Percentiles rank a stretch among this genome's conserved stretches.
phyloP scores from a whole-genome alignment of 1,140 invertebrate genomes.

The Aethina tumida region DNA sequence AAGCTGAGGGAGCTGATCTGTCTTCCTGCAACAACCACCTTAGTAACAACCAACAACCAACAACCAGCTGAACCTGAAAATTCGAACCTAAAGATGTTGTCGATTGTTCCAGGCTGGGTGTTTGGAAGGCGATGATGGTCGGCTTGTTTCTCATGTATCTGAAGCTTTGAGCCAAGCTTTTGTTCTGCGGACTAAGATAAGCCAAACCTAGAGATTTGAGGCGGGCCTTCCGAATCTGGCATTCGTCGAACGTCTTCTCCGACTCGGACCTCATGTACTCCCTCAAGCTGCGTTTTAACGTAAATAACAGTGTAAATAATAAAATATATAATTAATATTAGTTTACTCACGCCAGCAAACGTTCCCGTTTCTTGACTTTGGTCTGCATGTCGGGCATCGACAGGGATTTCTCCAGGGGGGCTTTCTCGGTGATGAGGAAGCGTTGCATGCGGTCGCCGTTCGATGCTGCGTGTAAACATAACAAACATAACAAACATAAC shows the following conservation, averaged over 20 bases:
- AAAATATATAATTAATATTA: not conserved
- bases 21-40: constrained; percentile 13
- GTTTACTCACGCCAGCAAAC: constrained; percentile 53
- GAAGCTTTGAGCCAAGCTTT: constrained; percentile 68
- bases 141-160: constrained; percentile 80
- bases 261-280: constrained; percentile 69
- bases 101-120: constrained; percentile 58
- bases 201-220: constrained; percentile 55
- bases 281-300: constrained; percentile 55
- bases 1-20: constrained; percentile 19
- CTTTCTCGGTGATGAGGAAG: constrained; percentile 42
- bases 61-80: constrained; percentile 42
- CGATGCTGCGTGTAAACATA: constrained; percentile 3
- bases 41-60: constrained; percentile 27
- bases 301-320: constrained; percentile 17
- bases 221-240: constrained; percentile 49
- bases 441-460: constrained; percentile 36
- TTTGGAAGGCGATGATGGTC: constrained; percentile 75
- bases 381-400: constrained; percentile 77
- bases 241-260: constrained; percentile 62
- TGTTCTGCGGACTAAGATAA: constrained; percentile 64
- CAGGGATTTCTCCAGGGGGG: constrained; percentile 62
- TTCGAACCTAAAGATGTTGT: constrained; percentile 41
- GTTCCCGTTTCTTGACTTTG: constrained; percentile 56
- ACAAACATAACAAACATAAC: not conserved